Base-by-base conservation (phyloP, 2,113 vertebrate genomes). In the Anoplopoma fimbria region DNA sequence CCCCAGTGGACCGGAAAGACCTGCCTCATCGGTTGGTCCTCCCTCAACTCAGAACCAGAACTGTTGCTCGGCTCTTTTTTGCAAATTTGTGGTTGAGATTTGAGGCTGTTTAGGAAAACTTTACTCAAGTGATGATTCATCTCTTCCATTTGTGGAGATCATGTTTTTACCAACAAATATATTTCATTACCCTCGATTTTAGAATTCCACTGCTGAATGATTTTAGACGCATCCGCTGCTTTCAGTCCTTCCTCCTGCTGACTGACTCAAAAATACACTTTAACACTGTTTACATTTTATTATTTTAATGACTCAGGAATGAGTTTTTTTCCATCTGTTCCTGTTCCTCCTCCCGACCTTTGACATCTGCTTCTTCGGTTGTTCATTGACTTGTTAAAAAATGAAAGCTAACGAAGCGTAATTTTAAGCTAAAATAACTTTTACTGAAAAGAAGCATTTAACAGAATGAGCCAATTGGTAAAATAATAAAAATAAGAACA, bases 1-100 rank as follows among this genome's bases (percentile, higher is more conserved):
- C 93, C 96, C 47, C 97, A 98, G 90, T 98, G 97, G 97, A 97
- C 95, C 42, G 97, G 97, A 63, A 98, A 97, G 92, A 98, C 97
- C 0, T 99, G 97, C 86, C 96, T 97, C 87, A 93, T 98, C 77
- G 77, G 82, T 89, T 25, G 79, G 87, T 86, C 95, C 96, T 82
- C 17, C 10, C 40, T 23, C 4, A 27, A 45, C 40, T 40, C 12
- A 17, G 29, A 47, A 6, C 21, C 21, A 53, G 49, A 55, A 12
- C 23, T 45, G 40, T 5, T 45, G 14, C 14, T 61, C 10, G 1
- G 31, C 60, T 31, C 25, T 7, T 14, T 0, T 1, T 33, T 45
- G 5, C 13, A 23, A 15, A 15, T 1, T 49, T 6, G 6, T 9
- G 45, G 21, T 19, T 6, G 19, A 36, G 9, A 38, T 68, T 31